phyloP scores from a whole-genome alignment of 2,888 invertebrate genomes.

The Drosophila yooni region DNA sequence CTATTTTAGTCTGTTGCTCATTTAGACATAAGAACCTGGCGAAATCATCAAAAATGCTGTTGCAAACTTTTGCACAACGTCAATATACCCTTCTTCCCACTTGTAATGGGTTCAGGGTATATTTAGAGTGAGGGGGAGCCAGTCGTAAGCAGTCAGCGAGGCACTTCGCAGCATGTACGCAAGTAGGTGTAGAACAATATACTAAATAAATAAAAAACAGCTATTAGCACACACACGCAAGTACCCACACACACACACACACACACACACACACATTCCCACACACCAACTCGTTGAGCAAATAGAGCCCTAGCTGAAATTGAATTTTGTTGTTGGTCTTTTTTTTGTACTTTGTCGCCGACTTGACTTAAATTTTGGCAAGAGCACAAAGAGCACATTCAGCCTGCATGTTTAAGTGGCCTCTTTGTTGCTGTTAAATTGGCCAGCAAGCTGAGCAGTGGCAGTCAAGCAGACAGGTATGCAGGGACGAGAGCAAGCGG shows the following conservation, averaged over 20 bases:
- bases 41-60: neutral
- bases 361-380: slow-evolving; percentile 69
- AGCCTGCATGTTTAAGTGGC: slow-evolving; percentile 62
- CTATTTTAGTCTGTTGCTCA: neutral
- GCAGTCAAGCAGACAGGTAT: neutral
- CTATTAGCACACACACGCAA: slow-evolving; percentile 13
- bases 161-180: slow-evolving; percentile 19
- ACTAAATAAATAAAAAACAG: slow-evolving; percentile 64
- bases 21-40: neutral
- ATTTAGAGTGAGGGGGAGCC: neutral
- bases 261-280: slow-evolving; percentile 10
- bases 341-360: slow-evolving; percentile 14
- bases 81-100: neutral
- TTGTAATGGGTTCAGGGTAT: neutral
- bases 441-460: slow-evolving; percentile 62
- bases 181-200: slow-evolving; percentile 47
- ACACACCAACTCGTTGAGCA: slow-evolving; percentile 16
- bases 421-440: slow-evolving; percentile 76
- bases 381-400: slow-evolving; percentile 17
- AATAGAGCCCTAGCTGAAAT: slow-evolving; percentile 51
- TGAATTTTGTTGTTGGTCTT: slow-evolving; percentile 50
- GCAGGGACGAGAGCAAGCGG: neutral
- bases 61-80: neutral
- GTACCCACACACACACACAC: neutral
- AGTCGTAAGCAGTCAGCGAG: neutral